These are phyloP conservation scores for Aphaenogaster ashmeadi DNA, from an alignment of 1,140 invertebrate genomes.

Conservation along the genomic window DNA sequence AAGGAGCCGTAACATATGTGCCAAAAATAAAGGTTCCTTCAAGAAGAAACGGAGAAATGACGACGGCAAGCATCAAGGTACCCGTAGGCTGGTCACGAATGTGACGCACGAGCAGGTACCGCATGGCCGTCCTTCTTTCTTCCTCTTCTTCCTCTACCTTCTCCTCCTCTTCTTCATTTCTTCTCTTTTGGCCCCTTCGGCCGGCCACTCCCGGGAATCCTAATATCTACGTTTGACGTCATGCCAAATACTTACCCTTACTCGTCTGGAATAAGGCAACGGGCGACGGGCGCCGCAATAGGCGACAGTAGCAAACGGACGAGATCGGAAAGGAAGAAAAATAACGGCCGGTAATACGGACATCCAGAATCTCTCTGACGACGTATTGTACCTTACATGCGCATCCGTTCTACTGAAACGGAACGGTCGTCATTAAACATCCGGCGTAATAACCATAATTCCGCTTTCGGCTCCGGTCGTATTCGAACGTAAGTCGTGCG, in stretches of 20 bases:
- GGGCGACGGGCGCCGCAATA: constrained; percentile 69
- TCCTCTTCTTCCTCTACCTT: constrained; percentile 46
- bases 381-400: constrained; percentile 64
- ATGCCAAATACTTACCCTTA: constrained; percentile 86
- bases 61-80: constrained; percentile 67
- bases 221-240: constrained; percentile 86
- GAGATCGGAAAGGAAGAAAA: constrained; percentile 50
- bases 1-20: constrained; percentile 71
- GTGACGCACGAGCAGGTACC: constrained; percentile 83
- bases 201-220: constrained; percentile 82
- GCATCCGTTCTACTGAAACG: neutral
- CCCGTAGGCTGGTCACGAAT: constrained; percentile 85
- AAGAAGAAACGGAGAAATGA: constrained; percentile 57
- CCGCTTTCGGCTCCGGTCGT: neutral
- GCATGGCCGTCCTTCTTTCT: constrained; percentile 76
- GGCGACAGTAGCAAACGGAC: constrained; percentile 63
- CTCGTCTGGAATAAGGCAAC: constrained; percentile 81
- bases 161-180: constrained; percentile 53
- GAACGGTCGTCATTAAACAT: constrained; percentile 69
- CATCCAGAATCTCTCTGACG: constrained; percentile 65
- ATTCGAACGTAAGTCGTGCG: constrained; percentile 52
- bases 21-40: constrained; percentile 76
- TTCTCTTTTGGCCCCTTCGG: constrained; percentile 69
- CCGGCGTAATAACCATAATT: constrained; percentile 62
- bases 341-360: constrained; percentile 37